A percentile compares a stretch with the other conserved stretches of the same genome.
Evolutionary conservation across 2,797 vertebrate genomes (phyloP).

Genomic region (Protosalanx chinensis): DNA sequence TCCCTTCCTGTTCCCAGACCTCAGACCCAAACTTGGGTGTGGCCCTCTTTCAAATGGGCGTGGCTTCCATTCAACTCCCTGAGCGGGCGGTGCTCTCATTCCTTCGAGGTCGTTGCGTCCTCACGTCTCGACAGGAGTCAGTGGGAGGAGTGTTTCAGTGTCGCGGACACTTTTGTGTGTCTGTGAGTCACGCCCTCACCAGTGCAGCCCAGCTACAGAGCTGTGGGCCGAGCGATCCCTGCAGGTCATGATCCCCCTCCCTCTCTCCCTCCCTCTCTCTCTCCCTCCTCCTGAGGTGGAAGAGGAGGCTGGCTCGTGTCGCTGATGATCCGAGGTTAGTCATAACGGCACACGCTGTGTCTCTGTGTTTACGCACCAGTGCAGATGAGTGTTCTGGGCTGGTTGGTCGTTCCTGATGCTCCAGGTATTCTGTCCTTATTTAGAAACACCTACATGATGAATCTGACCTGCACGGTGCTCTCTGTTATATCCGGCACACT

Average conservation of each 20-base stretch:
- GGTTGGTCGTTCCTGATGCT: neutral
- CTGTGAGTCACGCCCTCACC: slow-evolving; percentile 5
- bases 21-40: neutral
- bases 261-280: neutral
- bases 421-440: neutral
- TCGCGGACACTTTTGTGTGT: neutral
- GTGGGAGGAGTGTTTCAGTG: neutral
- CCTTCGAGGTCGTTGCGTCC: neutral
- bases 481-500: neutral
- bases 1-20: neutral
- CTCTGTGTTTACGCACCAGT: neutral
- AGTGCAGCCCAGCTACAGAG: neutral
- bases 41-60: neutral
- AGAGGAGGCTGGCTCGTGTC: neutral
- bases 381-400: neutral
- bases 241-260: neutral
- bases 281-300: neutral
- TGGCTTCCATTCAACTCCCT: neutral
- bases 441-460: slow-evolving; percentile 3
- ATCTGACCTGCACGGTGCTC: neutral
- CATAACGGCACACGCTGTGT: neutral
- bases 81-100: neutral
- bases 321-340: neutral
- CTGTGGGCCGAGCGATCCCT: neutral
- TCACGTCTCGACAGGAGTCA: neutral